These are phyloP conservation scores for Streblospio benedicti DNA, from an alignment of 1,140 invertebrate genomes.

Conservation along the genomic window DNA sequence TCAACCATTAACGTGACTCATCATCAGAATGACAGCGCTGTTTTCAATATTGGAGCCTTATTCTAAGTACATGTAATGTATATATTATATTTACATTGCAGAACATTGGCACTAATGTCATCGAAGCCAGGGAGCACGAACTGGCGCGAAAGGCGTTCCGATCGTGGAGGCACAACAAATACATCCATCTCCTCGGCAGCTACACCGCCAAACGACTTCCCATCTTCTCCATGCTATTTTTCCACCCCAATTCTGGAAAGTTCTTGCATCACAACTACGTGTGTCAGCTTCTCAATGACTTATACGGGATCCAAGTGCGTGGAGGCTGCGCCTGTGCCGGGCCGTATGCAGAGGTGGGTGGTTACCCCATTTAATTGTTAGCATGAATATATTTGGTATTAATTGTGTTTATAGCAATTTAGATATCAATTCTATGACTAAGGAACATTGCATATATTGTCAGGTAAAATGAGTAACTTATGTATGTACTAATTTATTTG, in stretches of 20 bases:
- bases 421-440: too few species aligned
- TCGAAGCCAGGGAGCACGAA: constrained; percentile 61
- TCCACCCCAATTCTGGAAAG: constrained; percentile 56
- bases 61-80: too few species aligned
- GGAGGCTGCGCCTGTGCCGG: constrained; percentile 77
- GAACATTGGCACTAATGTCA: constrained; percentile 58
- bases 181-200: constrained; percentile 72
- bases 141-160: constrained; percentile 14
- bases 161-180: constrained; percentile 48
- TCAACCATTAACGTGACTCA: too few species aligned
- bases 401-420: too few species aligned
- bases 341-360: constrained; percentile 58
- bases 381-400: too few species aligned
- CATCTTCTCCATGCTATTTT: constrained; percentile 77
- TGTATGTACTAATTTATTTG: too few species aligned
- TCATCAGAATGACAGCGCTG: too few species aligned
- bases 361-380: too few species aligned
- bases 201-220: constrained; percentile 59
- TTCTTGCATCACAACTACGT: constrained; percentile 87
- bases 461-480: too few species aligned
- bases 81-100: too few species aligned
- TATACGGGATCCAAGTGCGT: constrained; percentile 82
- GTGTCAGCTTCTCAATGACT: constrained; percentile 75
- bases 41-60: too few species aligned
- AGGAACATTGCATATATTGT: too few species aligned